Evolutionary conservation across 1,140 invertebrate genomes (phyloP).

Genomic region (Chironomus tepperi): DNA sequence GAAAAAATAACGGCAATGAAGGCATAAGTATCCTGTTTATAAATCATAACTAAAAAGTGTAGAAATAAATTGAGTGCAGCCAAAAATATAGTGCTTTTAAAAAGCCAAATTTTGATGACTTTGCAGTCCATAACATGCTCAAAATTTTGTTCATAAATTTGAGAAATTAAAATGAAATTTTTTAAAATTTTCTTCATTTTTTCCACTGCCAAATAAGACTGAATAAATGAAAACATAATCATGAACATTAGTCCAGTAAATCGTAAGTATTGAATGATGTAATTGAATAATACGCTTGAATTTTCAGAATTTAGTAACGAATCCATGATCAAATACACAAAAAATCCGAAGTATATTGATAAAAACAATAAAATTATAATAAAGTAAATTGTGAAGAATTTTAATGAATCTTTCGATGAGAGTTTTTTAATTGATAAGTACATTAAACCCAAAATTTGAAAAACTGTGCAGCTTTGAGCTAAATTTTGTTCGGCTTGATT

Average conservation of each 20-base stretch:
- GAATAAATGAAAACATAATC: neutral
- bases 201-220: neutral
- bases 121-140: neutral
- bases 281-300: neutral
- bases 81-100: neutral
- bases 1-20: neutral
- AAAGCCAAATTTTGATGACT: neutral
- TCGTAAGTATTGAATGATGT: neutral
- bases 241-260: neutral
- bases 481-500: neutral
- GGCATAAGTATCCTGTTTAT: no score
- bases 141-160: neutral
- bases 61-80: neutral
- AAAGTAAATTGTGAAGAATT: neutral
- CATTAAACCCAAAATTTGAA: neutral
- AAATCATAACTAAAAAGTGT: neutral
- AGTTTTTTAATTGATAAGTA: neutral
- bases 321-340: neutral
- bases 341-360: neutral
- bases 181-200: neutral
- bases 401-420: neutral
- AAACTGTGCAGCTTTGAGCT: neutral
- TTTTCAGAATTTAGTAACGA: neutral
- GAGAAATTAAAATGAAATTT: neutral
- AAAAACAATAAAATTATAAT: neutral